Evolutionary conservation across 2,888 invertebrate genomes (phyloP).

Genomic region (Busseola fusca): DNA sequence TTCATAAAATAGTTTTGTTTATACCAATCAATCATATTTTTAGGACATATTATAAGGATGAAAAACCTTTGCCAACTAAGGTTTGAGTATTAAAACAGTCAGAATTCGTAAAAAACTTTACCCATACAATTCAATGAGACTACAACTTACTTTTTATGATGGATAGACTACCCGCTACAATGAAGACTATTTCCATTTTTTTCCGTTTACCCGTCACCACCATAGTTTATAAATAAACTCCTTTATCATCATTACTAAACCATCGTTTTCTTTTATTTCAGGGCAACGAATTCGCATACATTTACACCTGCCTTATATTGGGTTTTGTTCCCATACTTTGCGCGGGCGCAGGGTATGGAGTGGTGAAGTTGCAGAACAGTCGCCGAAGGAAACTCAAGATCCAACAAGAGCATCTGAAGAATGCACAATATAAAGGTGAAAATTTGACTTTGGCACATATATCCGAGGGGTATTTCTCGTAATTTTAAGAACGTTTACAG

Average conservation of each 20-base stretch:
- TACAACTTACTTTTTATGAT: too few species aligned
- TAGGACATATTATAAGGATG: too few species aligned
- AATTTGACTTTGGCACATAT: too few species aligned
- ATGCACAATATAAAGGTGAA: constrained; percentile 86
- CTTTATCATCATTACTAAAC: not conserved
- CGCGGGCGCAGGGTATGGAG: constrained; percentile 97
- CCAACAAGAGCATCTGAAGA: constrained; percentile 92
- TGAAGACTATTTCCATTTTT: too few species aligned
- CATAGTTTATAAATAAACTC: not conserved
- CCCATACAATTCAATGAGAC: too few species aligned
- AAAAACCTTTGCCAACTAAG: too few species aligned
- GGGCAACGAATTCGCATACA: constrained; percentile 99
- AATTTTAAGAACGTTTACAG: not conserved
- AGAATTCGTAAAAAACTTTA: too few species aligned
- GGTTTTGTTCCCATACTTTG: constrained; percentile 97
- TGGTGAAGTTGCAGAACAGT: constrained; percentile 97
- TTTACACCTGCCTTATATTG: constrained; percentile 97
- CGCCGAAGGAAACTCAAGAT: constrained; percentile 94
- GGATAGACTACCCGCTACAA: too few species aligned
- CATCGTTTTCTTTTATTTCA: constrained; percentile 77
- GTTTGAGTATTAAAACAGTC: too few species aligned
- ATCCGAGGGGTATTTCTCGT: not conserved
- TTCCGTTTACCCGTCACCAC: too few species aligned
- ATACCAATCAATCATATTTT: too few species aligned
- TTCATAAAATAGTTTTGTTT: too few species aligned